Conservation (phyloP, 2,113 vertebrate genomes). For the Eidolon helvum region DNA sequence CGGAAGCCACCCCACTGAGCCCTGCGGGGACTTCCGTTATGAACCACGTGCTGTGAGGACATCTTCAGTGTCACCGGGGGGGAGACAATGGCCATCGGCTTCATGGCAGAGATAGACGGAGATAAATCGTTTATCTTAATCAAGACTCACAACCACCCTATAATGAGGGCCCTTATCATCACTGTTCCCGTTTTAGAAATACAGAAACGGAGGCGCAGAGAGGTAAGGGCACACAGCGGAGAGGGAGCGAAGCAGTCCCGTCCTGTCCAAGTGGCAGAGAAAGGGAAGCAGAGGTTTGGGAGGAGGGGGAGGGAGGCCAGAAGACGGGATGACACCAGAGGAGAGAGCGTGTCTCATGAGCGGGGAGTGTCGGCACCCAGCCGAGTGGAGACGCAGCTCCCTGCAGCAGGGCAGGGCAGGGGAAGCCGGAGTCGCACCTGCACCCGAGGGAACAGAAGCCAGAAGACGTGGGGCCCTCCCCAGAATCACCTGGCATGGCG, state of each 20-base stretch:
- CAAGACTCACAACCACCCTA: not conserved
- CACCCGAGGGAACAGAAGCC: not conserved
- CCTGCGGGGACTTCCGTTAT: no score
- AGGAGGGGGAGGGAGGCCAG: not conserved
- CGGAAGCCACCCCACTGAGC: not conserved
- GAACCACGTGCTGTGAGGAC: fast-evolving
- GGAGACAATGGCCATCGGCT: not conserved
- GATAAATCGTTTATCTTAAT: not conserved
- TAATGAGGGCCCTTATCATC: fast-evolving
- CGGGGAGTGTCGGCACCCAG: fast-evolving
- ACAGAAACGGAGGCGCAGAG: not conserved
- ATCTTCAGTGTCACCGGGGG: not conserved
- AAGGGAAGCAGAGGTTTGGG: not conserved
- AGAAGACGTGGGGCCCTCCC: not conserved
- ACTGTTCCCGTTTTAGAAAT: not conserved
- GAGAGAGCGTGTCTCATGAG: not conserved
- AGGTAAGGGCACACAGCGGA: not conserved
- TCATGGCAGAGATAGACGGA: not conserved
- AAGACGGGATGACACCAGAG: not conserved
- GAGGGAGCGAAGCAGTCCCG: not conserved
- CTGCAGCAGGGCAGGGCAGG: not conserved
- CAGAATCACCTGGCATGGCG: fast-evolving
- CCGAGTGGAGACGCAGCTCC: not conserved
- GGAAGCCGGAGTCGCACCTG: not conserved
- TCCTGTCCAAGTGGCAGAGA: not conserved